Percentiles rank a stretch among this genome's conserved stretches.
Evolutionary conservation across 2,797 vertebrate species (phyloP).

Genomic region (Enteromius afrohamiltoni): DNA sequence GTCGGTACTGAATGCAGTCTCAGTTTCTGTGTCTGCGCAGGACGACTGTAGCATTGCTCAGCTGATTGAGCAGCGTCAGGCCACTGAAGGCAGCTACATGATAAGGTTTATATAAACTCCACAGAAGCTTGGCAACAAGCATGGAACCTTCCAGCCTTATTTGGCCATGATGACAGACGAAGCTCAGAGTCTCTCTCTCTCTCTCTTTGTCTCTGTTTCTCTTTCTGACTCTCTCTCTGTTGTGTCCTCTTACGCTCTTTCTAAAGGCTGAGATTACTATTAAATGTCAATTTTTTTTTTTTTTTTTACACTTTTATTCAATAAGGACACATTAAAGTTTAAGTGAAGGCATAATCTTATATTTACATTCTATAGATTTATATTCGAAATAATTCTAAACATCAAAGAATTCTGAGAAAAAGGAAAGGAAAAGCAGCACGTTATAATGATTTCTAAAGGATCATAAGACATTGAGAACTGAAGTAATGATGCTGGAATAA

Average conservation of each 20-base stretch:
- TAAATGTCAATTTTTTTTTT: neutral
- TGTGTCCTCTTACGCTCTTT: neutral
- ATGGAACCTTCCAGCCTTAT: conserved; percentile 71
- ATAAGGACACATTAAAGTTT: neutral
- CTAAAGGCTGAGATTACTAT: neutral
- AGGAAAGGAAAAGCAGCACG: neutral
- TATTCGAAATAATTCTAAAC: neutral
- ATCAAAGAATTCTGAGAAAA: neutral
- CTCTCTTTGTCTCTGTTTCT: conserved; percentile 7
- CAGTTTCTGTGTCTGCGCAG: conserved; percentile 29
- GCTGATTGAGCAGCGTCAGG: conserved; percentile 72
- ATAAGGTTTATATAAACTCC: conserved; percentile 74
- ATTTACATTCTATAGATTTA: no score
- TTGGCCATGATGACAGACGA: conserved; percentile 67
- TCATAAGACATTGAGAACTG: neutral
- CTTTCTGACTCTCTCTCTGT: neutral
- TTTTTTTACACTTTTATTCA: neutral
- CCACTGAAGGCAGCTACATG: conserved; percentile 53
- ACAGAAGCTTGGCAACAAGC: conserved; percentile 69
- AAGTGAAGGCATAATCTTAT: neutral
- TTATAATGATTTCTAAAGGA: neutral
- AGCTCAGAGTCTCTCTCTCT: conserved; percentile 44
- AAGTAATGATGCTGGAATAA: neutral
- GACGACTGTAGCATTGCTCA: conserved; percentile 56
- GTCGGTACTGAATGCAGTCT: neutral